A percentile compares a stretch with the other conserved stretches of the same genome.
phyloP scores from a whole-genome alignment of 2,113 vertebrate species.

The Nipponia nippon region DNA sequence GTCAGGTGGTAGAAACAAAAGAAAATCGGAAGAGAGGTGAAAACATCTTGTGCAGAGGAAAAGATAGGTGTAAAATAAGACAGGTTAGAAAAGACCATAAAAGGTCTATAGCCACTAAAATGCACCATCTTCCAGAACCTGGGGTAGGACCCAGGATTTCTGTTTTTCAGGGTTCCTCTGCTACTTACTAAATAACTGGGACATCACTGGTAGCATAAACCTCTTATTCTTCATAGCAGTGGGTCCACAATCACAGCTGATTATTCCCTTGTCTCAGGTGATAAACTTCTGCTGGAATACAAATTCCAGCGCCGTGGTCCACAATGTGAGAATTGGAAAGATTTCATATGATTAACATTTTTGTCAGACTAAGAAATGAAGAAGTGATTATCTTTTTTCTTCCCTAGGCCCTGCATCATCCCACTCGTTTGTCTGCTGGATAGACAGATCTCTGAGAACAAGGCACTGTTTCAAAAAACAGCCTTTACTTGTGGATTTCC shows the following conservation, averaged over 20 bases:
- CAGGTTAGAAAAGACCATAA: neutral
- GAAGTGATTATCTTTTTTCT: neutral
- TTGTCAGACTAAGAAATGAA: constrained; percentile 46
- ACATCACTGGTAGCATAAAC: fast-evolving
- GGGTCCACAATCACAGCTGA: neutral
- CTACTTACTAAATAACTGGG: neutral
- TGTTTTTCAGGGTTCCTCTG: neutral
- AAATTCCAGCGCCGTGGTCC: neutral
- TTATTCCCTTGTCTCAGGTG: neutral
- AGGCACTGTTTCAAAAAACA: neutral
- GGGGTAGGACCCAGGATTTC: neutral
- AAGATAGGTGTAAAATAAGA: neutral
- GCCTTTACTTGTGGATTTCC: neutral
- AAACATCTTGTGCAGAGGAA: neutral
- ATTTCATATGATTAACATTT: constrained; percentile 3
- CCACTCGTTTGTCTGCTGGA: neutral
- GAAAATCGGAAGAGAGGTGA: neutral
- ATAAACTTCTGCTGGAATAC: neutral
- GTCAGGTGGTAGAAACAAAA: neutral
- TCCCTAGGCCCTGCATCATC: neutral
- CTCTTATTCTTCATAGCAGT: neutral
- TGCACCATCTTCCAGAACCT: neutral
- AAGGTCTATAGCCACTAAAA: neutral
- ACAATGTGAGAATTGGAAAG: neutral
- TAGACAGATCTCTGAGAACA: neutral